Base-by-base conservation (phyloP, 2,797 vertebrate genomes). In the Thaleichthys pacificus region DNA sequence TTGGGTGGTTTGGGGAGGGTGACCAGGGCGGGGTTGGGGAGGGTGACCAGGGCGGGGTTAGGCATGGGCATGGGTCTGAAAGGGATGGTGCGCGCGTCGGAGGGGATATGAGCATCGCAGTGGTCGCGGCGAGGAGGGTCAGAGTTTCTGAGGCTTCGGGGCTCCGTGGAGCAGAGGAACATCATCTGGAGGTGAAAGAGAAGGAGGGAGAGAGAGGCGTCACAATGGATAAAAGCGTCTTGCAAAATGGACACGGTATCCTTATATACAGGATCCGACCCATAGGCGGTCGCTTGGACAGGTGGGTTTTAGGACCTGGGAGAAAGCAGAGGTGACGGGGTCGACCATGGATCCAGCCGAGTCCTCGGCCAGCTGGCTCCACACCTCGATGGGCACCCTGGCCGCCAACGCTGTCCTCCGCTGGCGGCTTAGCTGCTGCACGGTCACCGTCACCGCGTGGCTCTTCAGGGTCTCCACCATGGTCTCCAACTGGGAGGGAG, bases 121-220 rank as follows among this genome's bases (percentile, higher is more conserved):
- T 54, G 38, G 26, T 61, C 15, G 7, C 47, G 6, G 21, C 70
- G 73, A 0, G 86, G 87, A 8, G 89, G 89, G 64, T 84, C 78
- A 6, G 86, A 68, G 80, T 91, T 77, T 24, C 17, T 73, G 9
- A 90, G 78, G 54, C 85, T 88, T 58, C 83, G 11, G 3, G 93
- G 92, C 71, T 94, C 93, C 8, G 85, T 89, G 62, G 91, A 91
- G 0, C 88, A 84, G 49, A 93, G 86, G 0, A 77, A 79, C 66
- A 93, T 76, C 84, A 93, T 89, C 93, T 94, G n/a, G 67, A 80
- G 24, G 2, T 15, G 49, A 26, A 47, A 26, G 66, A 63, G 9
- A 22, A 60, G 30, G 17, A 11, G 28, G 66, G 8, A 57, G 3
- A 7, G 17, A n/a, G 21, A 22, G n/a, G n/a, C 19, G 12, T 17